These are phyloP conservation scores for Galerucella calmariensis DNA, from an alignment of 2,888 invertebrate species.

Conservation along the genomic window DNA sequence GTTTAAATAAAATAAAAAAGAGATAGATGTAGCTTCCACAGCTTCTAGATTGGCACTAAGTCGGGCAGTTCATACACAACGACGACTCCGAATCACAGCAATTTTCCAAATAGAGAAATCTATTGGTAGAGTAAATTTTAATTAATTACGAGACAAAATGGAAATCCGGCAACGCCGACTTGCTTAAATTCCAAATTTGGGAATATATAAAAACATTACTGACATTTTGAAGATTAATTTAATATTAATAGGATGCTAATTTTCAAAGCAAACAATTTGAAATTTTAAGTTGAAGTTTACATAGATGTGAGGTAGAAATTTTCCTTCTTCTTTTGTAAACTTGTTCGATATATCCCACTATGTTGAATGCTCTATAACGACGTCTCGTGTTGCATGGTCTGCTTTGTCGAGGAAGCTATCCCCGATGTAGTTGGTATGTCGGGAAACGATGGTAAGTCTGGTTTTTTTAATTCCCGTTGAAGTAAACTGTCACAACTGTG, in stretches of 20 bases:
- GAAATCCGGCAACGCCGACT: not conserved
- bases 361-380: conserved; percentile 53
- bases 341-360: conserved; percentile 4
- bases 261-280: not conserved
- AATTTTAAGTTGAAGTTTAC: conserved; percentile 21
- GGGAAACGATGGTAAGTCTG: conserved; percentile 61
- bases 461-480: conserved; percentile 20
- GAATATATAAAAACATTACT: not conserved
- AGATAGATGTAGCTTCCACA: conserved; percentile 24
- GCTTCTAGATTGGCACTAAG: conserved; percentile 56
- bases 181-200: not conserved
- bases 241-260: not conserved
- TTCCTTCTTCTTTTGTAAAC: conserved; percentile 9
- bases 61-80: conserved; percentile 55
- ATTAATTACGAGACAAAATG: not conserved
- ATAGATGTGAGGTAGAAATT: conserved; percentile 15
- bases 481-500: conserved; percentile 59
- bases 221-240: not conserved
- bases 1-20: conserved; percentile 32
- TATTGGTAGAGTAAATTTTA: not conserved
- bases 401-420: conserved; percentile 61
- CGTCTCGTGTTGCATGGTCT: conserved; percentile 58
- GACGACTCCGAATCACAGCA: conserved; percentile 53
- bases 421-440: conserved; percentile 63
- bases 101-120: conserved; percentile 17